A percentile compares a stretch with the other conserved stretches of the same genome.
Conservation (phyloP, 2,113 vertebrate genomes). For the Mastomys natalensis region DNA sequence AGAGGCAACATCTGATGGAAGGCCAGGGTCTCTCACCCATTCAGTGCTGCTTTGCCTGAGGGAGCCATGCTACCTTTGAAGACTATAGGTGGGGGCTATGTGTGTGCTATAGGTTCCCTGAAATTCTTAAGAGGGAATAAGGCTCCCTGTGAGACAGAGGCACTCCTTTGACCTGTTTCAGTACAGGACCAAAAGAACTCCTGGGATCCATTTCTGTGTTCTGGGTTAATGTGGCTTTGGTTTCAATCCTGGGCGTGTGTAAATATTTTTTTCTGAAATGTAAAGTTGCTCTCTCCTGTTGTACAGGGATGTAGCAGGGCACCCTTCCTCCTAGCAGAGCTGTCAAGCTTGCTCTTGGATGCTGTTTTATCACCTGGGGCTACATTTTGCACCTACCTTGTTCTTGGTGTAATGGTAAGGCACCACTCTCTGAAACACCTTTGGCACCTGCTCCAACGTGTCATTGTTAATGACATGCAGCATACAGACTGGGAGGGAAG, state of each 20-base stretch:
- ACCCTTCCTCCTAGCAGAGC: neutral
- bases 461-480: constrained; percentile 95
- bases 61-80: neutral
- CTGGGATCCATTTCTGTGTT: neutral
- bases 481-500: constrained; percentile 85
- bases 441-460: constrained; percentile 91
- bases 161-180: neutral
- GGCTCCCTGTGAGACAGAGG: neutral
- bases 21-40: neutral
- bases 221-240: neutral
- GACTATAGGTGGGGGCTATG: neutral
- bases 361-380: neutral
- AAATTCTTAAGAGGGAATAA: neutral
- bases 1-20: neutral
- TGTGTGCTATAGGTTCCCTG: neutral
- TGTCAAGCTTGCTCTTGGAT: rapidly evolving
- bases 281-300: neutral
- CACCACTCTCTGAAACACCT: constrained; percentile 88
- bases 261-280: neutral
- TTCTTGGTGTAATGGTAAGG: constrained; percentile 91
- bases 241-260: neutral
- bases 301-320: neutral
- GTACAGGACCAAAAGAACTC: neutral
- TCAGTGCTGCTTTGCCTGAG: neutral
- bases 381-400: constrained; percentile 86